Conservation (phyloP, 2,888 invertebrate genomes). For the Reticulitermes lucifugus region DNA sequence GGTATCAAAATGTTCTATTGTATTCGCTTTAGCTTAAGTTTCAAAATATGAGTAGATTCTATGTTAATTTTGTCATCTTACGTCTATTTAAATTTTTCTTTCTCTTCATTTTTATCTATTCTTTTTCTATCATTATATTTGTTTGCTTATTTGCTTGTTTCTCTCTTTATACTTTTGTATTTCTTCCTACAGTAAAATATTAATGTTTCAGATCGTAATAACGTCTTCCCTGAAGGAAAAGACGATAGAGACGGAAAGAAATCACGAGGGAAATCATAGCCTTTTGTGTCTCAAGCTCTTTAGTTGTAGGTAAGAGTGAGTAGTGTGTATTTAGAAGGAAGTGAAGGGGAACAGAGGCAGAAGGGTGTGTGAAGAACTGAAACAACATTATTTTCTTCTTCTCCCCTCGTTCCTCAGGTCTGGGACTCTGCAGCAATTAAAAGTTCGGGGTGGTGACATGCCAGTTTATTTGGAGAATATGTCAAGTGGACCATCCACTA, state of each 20-base stretch:
- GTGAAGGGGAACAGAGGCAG: background rate
- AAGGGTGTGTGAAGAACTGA: slow-evolving; percentile 17
- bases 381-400: slow-evolving; percentile 1
- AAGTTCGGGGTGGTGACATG: slow-evolving; percentile 37
- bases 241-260: background rate
- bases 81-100: too few relatives aligned
- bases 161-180: too few relatives aligned
- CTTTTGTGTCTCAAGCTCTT: background rate
- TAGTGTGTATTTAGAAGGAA: background rate
- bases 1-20: too few relatives aligned
- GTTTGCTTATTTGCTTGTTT: too few relatives aligned
- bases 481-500: slow-evolving; percentile 24
- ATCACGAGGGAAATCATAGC: slow-evolving; percentile 25
- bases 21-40: too few relatives aligned
- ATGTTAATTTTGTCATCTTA: too few relatives aligned
- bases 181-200: too few relatives aligned
- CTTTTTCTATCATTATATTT: too few relatives aligned
- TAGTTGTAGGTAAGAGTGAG: background rate
- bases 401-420: background rate
- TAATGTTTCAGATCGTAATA: background rate
- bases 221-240: background rate
- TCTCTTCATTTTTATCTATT: too few relatives aligned
- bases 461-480: slow-evolving; percentile 39
- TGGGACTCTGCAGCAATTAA: slow-evolving; percentile 43
- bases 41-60: too few relatives aligned